These are phyloP conservation scores for Lomographa bimaculata DNA, from an alignment of 2,888 invertebrate genomes.

Conservation along the genomic window DNA sequence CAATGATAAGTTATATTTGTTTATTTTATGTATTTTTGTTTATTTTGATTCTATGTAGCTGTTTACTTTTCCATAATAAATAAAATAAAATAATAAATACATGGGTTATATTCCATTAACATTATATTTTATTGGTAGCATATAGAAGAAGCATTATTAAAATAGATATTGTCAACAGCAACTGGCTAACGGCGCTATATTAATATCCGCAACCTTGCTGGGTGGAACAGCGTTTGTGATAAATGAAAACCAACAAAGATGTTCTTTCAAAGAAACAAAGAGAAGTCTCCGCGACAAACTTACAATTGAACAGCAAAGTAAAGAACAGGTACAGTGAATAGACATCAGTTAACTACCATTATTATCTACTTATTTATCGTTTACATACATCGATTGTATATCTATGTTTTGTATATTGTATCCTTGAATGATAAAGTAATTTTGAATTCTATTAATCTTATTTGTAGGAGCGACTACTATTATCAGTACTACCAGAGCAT, in stretches of 20 bases:
- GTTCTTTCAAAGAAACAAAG: constrained; percentile 95
- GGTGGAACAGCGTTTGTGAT: constrained; percentile 85
- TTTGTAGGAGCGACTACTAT: constrained; percentile 95
- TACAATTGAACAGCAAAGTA: constrained; percentile 96
- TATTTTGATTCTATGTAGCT: no score
- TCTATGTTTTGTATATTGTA: no score
- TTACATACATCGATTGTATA: no score
- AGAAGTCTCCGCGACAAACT: constrained; percentile 95
- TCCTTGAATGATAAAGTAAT: no score
- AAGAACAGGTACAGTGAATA: constrained; percentile 88
- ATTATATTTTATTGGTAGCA: no score
- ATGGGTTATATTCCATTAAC: no score
- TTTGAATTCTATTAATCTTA: constrained; percentile 43
- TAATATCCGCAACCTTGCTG: constrained; percentile 88
- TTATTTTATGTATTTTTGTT: no score
- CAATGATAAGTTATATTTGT: no score
- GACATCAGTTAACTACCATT: background rate
- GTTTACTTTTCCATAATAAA: no score
- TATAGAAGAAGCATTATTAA: constrained; percentile 9
- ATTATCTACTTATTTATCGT: background rate
- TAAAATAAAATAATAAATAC: no score
- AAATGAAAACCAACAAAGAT: constrained; percentile 93
- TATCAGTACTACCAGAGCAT: constrained; percentile 97
- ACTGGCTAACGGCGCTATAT: constrained; percentile 87
- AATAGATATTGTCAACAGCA: constrained; percentile 77